A percentile compares a stretch with the other conserved stretches of the same genome.
Conservation (phyloP, 2,113 vertebrate species). For the Hemichromis elongatus region DNA sequence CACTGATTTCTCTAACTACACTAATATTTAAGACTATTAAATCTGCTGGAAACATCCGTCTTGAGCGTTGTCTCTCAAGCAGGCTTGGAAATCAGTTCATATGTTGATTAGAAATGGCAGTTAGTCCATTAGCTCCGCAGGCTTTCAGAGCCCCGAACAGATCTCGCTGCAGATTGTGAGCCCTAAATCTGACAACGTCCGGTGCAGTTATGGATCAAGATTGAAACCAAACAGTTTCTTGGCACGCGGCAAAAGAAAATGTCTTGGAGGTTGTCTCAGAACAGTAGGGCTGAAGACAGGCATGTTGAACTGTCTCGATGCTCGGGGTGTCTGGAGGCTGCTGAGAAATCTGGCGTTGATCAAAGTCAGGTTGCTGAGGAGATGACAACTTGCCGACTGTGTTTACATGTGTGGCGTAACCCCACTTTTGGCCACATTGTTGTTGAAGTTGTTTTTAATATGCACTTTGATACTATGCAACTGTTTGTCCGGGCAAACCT, state of each 20-base stretch:
- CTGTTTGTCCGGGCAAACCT: neutral
- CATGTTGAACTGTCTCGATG: slow-evolving; percentile 20
- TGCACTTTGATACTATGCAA: neutral
- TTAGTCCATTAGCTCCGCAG: slow-evolving; percentile 58
- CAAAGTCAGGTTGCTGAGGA: slow-evolving; percentile 49
- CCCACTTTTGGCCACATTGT: neutral
- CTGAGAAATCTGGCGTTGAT: slow-evolving; percentile 48
- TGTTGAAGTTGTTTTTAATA: slow-evolving; percentile 16
- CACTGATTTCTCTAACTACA: neutral
- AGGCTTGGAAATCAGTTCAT: slow-evolving; percentile 33
- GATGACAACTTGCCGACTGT: slow-evolving; percentile 34
- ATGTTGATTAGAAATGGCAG: slow-evolving; percentile 67
- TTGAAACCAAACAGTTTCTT: slow-evolving; percentile 64
- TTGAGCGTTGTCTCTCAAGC: slow-evolving; percentile 16
- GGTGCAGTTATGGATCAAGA: slow-evolving; percentile 51
- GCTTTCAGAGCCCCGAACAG: slow-evolving; percentile 51
- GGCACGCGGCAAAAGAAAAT: slow-evolving; percentile 57
- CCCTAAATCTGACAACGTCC: slow-evolving; percentile 51
- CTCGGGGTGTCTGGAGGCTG: slow-evolving; percentile 28
- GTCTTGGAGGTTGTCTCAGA: slow-evolving; percentile 27
- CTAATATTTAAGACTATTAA: slow-evolving; percentile 11
- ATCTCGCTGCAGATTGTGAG: slow-evolving; percentile 58
- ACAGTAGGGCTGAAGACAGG: slow-evolving; percentile 49
- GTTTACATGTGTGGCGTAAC: slow-evolving; percentile 20
- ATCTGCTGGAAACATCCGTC: slow-evolving; percentile 8